Evolutionary conservation across 2,797 vertebrate genomes (phyloP).

Genomic region (Enoplosus armatus): DNA sequence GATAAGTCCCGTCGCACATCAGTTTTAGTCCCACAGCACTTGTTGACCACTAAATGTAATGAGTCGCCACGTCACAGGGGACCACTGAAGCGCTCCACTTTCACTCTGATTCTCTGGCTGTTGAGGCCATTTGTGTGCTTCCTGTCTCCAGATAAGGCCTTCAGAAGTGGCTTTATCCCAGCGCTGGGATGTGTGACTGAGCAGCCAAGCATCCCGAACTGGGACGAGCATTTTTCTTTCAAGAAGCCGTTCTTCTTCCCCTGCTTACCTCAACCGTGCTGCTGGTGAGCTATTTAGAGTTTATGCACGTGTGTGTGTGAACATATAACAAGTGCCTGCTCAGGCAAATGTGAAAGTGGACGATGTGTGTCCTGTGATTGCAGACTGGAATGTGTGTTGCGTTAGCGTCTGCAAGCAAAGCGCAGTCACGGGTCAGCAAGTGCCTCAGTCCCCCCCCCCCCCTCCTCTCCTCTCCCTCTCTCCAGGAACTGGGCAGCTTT

Average conservation of each 20-base stretch:
- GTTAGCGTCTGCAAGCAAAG: constrained; percentile 53
- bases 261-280: constrained; percentile 14
- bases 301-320: constrained; percentile 1
- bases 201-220: constrained; percentile 40
- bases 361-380: constrained; percentile 65
- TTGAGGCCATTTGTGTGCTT: constrained; percentile 55
- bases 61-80: constrained; percentile 54
- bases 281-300: constrained; percentile 12
- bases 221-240: constrained; percentile 28
- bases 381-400: constrained; percentile 64
- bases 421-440: constrained; percentile 66
- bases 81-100: constrained; percentile 49
- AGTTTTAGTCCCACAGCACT: constrained; percentile 14
- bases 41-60: constrained; percentile 44
- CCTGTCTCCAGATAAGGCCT: constrained; percentile 56
- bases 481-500: constrained; percentile 59
- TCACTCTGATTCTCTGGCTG: constrained; percentile 49
- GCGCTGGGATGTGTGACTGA: constrained; percentile 45
- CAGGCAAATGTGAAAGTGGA: constrained; percentile 44
- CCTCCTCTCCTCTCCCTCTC: constrained; percentile 25
- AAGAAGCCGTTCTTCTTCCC: constrained; percentile 5
- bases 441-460: constrained; percentile 31
- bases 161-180: constrained; percentile 55
- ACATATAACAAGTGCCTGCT: constrained; percentile 26
- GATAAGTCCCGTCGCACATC: constrained; percentile 9